Evolutionary conservation across 1,140 invertebrate genomes (phyloP), one percentile per base, ranked within the genome.

Genomic region (Hyles euphorbiae): DNA sequence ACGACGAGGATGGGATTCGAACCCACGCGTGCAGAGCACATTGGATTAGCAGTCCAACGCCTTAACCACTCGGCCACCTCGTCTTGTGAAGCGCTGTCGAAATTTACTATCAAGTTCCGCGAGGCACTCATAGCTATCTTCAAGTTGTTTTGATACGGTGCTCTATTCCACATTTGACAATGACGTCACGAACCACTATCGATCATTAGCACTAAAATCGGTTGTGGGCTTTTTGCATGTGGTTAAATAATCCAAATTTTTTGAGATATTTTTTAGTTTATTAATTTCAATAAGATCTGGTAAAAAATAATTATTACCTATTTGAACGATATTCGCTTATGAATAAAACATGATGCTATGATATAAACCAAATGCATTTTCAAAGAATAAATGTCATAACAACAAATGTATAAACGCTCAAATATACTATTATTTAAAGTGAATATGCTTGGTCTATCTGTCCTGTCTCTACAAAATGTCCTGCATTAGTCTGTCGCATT

Each of bases 11-110:
- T 94, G 93, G 93, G 93, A 94, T 94, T 94, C 94, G 94, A 94
- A 94, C 94, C 93, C 93, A 94, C 93, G 94, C 93, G 93, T 93
- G 93, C 89, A 90, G 89, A 91, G 89, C 90, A 90, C 90, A 91
- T 91, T 90, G 90, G 90, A 91, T 85, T 93, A 95, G 94, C 94
- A 94, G 94, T 95, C 94, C 94, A 94, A 94, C 94, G 94, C 94
- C 94, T 95, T 94, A 95, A 95, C 94, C 94, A 94, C 94, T 95
- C 94, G 94, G 94, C 94, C 94, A 95, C 94, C 94, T 95, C 94
- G 93, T 94, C 93, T 64, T 74, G 58, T 54, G 3, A 11, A 9
- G 22, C 6, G n/a, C 2, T 0, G 3, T 40, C 56, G 58, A 48
- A 73, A 73, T 73, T 70, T 54, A n/a, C 10, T 9, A 55, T 55